These are phyloP conservation scores for Apantesis nais DNA, from an alignment of 2,888 invertebrate species.

Conservation along the genomic window DNA sequence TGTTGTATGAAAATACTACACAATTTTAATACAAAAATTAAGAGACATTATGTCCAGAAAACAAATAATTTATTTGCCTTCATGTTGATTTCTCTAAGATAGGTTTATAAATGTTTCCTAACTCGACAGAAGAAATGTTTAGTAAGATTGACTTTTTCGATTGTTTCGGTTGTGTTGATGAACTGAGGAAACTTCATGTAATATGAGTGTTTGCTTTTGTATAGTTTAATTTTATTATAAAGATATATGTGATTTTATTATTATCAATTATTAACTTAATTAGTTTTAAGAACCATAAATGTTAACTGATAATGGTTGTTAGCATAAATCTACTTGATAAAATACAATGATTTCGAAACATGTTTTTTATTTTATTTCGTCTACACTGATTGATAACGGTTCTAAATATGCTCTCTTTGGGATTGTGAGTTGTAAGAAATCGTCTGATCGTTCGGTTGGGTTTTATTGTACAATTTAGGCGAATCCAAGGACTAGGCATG, in stretches of 20 bases:
- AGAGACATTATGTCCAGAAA: neutral
- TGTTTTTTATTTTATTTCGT: slow-evolving; percentile 8
- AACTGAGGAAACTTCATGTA: neutral
- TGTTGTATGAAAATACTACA: neutral
- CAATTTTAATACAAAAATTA: neutral
- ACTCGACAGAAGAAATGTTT: neutral
- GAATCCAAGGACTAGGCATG: too few relatives aligned
- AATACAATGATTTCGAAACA: slow-evolving; percentile 51
- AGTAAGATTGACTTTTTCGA: neutral
- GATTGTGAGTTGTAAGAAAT: neutral
- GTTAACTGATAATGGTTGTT: slow-evolving; percentile 59
- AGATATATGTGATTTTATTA: slow-evolving; percentile 69
- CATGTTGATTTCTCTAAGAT: neutral
- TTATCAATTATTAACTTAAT: slow-evolving; percentile 52
- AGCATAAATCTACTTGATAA: slow-evolving; percentile 55
- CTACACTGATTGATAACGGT: neutral
- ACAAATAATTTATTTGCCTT: neutral
- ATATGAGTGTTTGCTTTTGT: slow-evolving; percentile 46
- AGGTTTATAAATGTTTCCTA: neutral
- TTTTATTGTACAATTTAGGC: too few relatives aligned
- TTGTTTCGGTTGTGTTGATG: neutral
- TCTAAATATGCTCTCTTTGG: neutral
- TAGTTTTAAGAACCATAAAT: slow-evolving; percentile 62
- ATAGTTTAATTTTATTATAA: slow-evolving; percentile 54
- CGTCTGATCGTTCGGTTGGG: too few relatives aligned